A percentile compares a stretch with the other conserved stretches of the same genome.
phyloP scores from a whole-genome alignment of 2,797 vertebrate genomes.

The Rhinoraja longicauda region DNA sequence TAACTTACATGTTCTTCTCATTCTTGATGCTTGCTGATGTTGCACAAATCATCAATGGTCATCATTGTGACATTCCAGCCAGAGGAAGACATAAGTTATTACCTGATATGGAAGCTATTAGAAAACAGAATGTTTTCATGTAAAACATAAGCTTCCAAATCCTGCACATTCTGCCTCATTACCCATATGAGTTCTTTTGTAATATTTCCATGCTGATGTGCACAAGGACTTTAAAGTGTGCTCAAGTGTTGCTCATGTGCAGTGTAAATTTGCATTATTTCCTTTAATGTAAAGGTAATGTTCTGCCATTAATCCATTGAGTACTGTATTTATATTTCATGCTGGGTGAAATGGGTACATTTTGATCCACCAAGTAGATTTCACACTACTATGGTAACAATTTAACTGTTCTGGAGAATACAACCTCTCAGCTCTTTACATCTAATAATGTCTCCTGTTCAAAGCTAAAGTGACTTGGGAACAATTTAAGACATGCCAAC shows the following conservation, averaged over 20 bases:
- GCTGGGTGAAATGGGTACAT: not conserved
- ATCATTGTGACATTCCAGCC: not conserved
- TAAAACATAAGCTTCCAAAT: not conserved
- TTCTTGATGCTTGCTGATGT: not conserved
- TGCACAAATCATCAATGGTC: not conserved
- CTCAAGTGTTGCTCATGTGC: not conserved
- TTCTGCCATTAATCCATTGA: not conserved
- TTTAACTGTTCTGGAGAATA: not conserved
- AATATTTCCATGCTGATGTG: not conserved
- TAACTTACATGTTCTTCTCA: not conserved
- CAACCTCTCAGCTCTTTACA: constrained; percentile 24
- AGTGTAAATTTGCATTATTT: not conserved
- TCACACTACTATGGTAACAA: not conserved
- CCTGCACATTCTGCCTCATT: not conserved
- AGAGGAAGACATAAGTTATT: not conserved
- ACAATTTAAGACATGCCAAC: constrained; percentile 14
- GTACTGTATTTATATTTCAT: not conserved
- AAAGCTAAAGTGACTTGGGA: constrained; percentile 27
- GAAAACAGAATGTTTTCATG: constrained; percentile 8
- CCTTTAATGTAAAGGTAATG: not conserved
- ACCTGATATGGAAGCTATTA: not conserved
- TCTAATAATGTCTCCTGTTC: constrained; percentile 26
- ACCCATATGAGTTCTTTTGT: not conserved
- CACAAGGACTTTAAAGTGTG: not conserved
- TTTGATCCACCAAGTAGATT: not conserved